A percentile compares a stretch with the other conserved stretches of the same genome.
Evolutionary conservation across 2,797 vertebrate species (phyloP).

Genomic region (Pampus argenteus): DNA sequence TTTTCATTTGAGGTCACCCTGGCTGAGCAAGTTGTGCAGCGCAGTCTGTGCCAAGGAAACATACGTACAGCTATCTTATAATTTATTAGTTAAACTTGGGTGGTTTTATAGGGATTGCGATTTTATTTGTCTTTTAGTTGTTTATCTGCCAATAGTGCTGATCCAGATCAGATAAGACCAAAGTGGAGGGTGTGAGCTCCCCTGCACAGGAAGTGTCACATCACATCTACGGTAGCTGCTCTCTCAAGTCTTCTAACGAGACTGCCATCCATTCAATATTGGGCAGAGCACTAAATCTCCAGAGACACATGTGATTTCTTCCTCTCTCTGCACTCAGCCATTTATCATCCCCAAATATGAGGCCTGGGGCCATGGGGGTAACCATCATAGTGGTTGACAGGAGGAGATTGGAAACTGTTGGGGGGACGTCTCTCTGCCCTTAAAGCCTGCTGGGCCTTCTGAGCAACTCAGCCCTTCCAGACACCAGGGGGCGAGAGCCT

Average conservation of each 20-base stretch:
- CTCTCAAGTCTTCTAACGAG: conserved; percentile 48
- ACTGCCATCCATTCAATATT: conserved; percentile 61
- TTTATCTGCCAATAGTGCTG: conserved; percentile 70
- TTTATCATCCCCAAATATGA: conserved; percentile 75
- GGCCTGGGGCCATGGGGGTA: conserved; percentile 54
- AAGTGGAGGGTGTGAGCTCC: conserved; percentile 43
- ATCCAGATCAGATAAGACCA: conserved; percentile 73
- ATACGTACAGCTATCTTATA: conserved; percentile 43
- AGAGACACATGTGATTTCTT: conserved; percentile 57
- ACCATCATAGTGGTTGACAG: conserved; percentile 71
- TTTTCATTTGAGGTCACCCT: conserved; percentile 69
- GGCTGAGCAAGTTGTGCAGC: conserved; percentile 31
- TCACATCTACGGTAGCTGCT: conserved; percentile 34
- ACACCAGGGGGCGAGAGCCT: conserved; percentile 72
- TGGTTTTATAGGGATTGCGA: conserved; percentile 53
- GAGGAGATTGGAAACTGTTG: conserved; percentile 75
- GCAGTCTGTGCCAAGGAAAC: conserved; percentile 40
- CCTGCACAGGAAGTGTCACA: conserved; percentile 39
- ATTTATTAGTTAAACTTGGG: conserved; percentile 67
- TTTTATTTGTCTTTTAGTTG: conserved; percentile 71
- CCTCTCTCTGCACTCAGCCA: conserved; percentile 48
- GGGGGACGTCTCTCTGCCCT: conserved; percentile 55
- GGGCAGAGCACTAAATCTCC: conserved; percentile 58
- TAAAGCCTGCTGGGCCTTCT: conserved; percentile 65
- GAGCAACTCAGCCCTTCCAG: conserved; percentile 63